Evolutionary conservation across 2,888 invertebrate genomes (phyloP).

Genomic region (Melieria crassipennis): DNA sequence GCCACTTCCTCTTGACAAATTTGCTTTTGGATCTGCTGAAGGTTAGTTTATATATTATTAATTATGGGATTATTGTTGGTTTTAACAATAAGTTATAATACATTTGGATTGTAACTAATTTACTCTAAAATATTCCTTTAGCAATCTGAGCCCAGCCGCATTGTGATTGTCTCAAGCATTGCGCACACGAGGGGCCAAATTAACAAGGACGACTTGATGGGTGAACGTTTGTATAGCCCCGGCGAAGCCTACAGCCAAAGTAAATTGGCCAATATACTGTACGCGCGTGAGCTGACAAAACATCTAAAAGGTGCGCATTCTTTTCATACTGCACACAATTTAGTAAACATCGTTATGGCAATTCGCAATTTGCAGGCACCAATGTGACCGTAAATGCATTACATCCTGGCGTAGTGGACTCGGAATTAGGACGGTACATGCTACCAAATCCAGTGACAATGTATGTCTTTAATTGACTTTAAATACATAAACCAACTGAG

Average conservation of each 20-base stretch:
- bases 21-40: slow-evolving; percentile 69
- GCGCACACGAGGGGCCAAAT: slow-evolving; percentile 66
- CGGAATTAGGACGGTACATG: slow-evolving; percentile 79
- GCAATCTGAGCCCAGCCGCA: slow-evolving; percentile 68
- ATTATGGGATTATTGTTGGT: too few relatives aligned
- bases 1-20: slow-evolving; percentile 70
- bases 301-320: slow-evolving; percentile 67
- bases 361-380: slow-evolving; percentile 65
- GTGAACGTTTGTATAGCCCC: slow-evolving; percentile 69
- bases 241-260: slow-evolving; percentile 74
- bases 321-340: neutral
- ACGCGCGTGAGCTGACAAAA: slow-evolving; percentile 73
- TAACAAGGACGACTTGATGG: slow-evolving; percentile 72
- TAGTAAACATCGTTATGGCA: too few relatives aligned
- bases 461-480: neutral
- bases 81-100: neutral
- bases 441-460: slow-evolving; percentile 28
- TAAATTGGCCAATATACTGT: slow-evolving; percentile 80
- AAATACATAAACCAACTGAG: slow-evolving; percentile 2
- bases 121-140: slow-evolving; percentile 6
- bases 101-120: neutral
- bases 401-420: slow-evolving; percentile 84
- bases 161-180: slow-evolving; percentile 70
- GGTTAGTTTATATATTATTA: slow-evolving; percentile 25
- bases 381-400: slow-evolving; percentile 80